Base-by-base conservation (phyloP, 2,888 invertebrate species). In the Callosobruchus maculatus region DNA sequence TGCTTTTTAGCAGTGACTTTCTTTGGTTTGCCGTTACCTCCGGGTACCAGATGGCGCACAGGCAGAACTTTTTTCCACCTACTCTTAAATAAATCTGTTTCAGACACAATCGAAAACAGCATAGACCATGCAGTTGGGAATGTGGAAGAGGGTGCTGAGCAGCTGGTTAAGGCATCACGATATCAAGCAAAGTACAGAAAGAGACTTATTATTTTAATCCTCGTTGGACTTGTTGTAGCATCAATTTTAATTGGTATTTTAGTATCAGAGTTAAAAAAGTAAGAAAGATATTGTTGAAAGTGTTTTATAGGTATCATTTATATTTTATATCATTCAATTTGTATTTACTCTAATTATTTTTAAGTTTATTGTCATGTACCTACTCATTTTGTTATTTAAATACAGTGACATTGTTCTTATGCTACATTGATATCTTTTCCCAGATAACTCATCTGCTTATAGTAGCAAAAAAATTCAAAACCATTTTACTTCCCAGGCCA, bases 41-140 rank as follows among this genome's bases (percentile, higher is more conserved):
- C n/a, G n/a, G n/a, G n/a, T n/a, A n/a, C n/a, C n/a, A n/a, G n/a
- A n/a, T n/a, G n/a, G n/a, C n/a, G n/a, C n/a, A n/a, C n/a, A n/a
- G n/a, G n/a, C n/a, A n/a, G n/a, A n/a, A n/a, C n/a, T n/a, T n/a
- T n/a, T n/a, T n/a, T n/a, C n/a, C n/a, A n/a, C n/a, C n/a, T n/a
- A n/a, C n/a, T n/a, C n/a, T n/a, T n/a, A n/a, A n/a, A n/a, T 26
- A 26, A 26, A 75, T 78, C 77, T 74, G 73, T 88, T 88, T 22
- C 87, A 97, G 97, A 95, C 86, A 91, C 93, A 5, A 95, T 97
- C 80, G 96, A 96, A 85, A 92, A 91, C 81, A 93, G 92, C 87
- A 93, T 97, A 82, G 95, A 95, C 82, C 90, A 90, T 75, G 92
- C 94, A 0, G 90, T 92, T 72, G 90, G 90, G 1, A 90, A 93